Conservation (phyloP, 2,113 vertebrate species). For the Pyxicephalus adspersus region DNA sequence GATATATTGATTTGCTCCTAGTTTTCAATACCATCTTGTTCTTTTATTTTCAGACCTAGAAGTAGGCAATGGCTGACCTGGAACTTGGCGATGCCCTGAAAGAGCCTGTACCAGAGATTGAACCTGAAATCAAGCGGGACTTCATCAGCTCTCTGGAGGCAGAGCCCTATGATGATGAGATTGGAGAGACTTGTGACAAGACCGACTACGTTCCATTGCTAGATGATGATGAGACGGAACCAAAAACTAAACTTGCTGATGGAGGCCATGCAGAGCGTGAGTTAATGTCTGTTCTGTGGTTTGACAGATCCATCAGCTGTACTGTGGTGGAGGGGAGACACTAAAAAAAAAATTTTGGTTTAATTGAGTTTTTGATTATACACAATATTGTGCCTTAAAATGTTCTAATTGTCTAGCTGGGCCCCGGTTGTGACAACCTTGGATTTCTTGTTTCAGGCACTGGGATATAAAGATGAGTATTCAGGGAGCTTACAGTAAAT, state of each 20-base stretch:
- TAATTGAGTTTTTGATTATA: too few relatives aligned
- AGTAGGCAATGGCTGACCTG: conserved; percentile 75
- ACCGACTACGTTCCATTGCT: conserved; percentile 88
- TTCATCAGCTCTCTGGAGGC: conserved; percentile 89
- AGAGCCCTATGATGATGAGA: conserved; percentile 85
- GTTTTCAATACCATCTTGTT: too few relatives aligned
- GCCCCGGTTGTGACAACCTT: too few relatives aligned
- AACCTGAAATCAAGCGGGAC: conserved; percentile 85
- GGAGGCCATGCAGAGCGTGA: conserved; percentile 65
- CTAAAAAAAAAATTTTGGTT: too few relatives aligned
- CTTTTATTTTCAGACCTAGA: conserved; percentile 50
- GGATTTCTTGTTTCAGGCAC: too few relatives aligned
- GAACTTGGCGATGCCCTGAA: conserved; percentile 87
- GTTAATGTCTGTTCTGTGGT: conserved; percentile 45
- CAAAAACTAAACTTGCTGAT: conserved; percentile 65
- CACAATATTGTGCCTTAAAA: too few relatives aligned
- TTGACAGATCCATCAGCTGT: too few relatives aligned
- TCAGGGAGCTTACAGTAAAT: too few relatives aligned
- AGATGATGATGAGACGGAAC: conserved; percentile 75
- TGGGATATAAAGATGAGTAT: too few relatives aligned
- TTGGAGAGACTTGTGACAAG: conserved; percentile 91
- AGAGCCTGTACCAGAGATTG: conserved; percentile 75
- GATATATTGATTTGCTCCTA: too few relatives aligned
- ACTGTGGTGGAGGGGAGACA: too few relatives aligned
- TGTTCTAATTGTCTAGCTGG: too few relatives aligned